Conservation (phyloP, 2,113 vertebrate genomes). For the Marmota monax region DNA sequence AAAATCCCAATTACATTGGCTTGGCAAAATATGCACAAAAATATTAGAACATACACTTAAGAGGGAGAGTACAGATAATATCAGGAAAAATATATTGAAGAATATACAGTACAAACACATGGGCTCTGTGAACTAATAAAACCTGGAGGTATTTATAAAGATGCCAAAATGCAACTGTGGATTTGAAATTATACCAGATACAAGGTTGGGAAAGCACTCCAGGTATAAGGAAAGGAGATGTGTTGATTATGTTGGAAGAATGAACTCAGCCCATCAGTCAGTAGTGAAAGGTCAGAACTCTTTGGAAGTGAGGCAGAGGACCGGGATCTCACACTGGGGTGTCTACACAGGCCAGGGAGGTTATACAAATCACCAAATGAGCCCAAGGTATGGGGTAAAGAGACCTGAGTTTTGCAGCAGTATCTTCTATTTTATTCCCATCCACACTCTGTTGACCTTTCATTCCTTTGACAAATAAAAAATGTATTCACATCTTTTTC, state of each 20-base stretch:
- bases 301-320: background rate
- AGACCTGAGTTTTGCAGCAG: background rate
- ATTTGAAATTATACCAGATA: background rate
- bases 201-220: background rate
- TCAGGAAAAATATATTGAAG: background rate
- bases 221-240: background rate
- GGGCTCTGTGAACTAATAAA: background rate
- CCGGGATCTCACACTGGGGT: background rate
- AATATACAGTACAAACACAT: background rate
- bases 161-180: background rate
- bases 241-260: background rate
- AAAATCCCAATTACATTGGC: background rate
- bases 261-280: background rate
- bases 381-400: background rate
- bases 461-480: background rate
- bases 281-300: background rate
- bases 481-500: background rate
- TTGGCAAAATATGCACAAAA: background rate
- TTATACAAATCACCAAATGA: background rate
- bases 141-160: background rate
- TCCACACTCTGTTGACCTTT: background rate
- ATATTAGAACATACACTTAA: background rate
- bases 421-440: background rate
- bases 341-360: rapidly evolving
- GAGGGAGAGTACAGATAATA: background rate